phyloP scores from a whole-genome alignment of 30 jellyfish, hydroid and myxozoan species.

The Aurelia aurita region DNA sequence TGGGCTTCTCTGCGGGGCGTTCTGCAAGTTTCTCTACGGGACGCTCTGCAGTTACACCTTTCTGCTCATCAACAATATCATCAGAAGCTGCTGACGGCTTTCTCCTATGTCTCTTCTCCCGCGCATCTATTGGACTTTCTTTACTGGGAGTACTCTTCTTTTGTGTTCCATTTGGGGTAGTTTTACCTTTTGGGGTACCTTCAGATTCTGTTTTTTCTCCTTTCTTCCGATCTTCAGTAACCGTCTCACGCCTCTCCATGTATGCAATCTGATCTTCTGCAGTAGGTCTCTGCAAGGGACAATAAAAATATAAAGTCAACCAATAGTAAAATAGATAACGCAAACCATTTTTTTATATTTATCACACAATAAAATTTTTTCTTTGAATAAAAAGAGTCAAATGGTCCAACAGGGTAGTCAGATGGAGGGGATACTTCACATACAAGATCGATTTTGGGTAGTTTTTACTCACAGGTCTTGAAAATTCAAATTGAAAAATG shows the following conservation, averaged over 20 bases:
- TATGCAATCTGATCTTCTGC: slow-evolving; percentile 61
- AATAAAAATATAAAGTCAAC: neutral
- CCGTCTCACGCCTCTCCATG: slow-evolving; percentile 50
- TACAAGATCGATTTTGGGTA: no score
- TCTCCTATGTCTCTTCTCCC: slow-evolving; percentile 32
- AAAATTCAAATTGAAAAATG: no score
- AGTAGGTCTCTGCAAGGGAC: slow-evolving; percentile 31
- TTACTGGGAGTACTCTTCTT: slow-evolving; percentile 52
- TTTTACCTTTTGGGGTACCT: slow-evolving; percentile 12
- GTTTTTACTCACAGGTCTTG: no score
- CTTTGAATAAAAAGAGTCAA: no score
- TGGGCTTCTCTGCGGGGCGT: no score
- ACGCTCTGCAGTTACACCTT: neutral
- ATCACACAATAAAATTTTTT: no score
- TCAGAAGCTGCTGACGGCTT: slow-evolving; percentile 28
- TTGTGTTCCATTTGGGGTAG: slow-evolving; percentile 65
- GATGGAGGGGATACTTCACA: no score
- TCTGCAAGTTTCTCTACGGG: neutral
- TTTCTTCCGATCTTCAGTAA: slow-evolving; percentile 44
- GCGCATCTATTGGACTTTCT: slow-evolving; percentile 51
- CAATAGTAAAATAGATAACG: neutral
- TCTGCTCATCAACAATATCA: slow-evolving; percentile 50
- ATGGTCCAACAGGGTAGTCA: no score
- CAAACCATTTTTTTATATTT: no score
- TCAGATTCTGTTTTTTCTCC: slow-evolving; percentile 37